These are phyloP conservation scores for Laticauda laticaudata DNA, from an alignment of 2,113 vertebrate genomes.

Conservation along the genomic window DNA sequence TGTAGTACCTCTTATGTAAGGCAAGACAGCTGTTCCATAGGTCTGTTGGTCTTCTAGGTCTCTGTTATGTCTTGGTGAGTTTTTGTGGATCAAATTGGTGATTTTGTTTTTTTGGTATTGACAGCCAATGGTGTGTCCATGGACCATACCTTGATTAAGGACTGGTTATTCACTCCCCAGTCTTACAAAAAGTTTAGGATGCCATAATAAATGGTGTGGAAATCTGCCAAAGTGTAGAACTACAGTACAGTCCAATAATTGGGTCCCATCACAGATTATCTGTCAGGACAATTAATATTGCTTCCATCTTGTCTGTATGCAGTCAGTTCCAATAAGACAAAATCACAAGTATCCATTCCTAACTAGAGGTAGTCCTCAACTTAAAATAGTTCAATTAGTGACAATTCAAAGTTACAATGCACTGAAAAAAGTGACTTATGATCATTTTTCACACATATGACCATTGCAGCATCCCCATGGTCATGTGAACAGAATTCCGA, in stretches of 20 bases:
- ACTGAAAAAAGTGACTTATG: not conserved
- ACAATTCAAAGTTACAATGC: not conserved
- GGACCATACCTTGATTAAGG: not conserved
- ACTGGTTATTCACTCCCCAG: not conserved
- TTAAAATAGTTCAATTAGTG: not conserved
- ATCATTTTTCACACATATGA: not conserved
- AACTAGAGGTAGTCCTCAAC: not conserved
- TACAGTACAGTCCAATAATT: not conserved
- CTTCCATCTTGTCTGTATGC: not conserved
- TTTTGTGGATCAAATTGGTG: no score
- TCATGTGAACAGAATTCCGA: not conserved
- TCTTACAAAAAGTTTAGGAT: not conserved
- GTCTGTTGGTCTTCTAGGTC: no score
- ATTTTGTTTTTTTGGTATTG: no score
- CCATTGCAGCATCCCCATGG: not conserved
- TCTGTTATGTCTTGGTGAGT: no score
- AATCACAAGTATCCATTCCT: not conserved
- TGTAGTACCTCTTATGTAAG: no score
- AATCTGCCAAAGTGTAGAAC: not conserved
- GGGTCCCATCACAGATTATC: not conserved
- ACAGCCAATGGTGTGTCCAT: not conserved
- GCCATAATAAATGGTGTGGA: not conserved
- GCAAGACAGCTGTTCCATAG: no score
- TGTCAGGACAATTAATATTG: not conserved
- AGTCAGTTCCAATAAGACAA: not conserved